phyloP scores from a whole-genome alignment of 2,113 vertebrate species.

The Laticauda colubrina region DNA sequence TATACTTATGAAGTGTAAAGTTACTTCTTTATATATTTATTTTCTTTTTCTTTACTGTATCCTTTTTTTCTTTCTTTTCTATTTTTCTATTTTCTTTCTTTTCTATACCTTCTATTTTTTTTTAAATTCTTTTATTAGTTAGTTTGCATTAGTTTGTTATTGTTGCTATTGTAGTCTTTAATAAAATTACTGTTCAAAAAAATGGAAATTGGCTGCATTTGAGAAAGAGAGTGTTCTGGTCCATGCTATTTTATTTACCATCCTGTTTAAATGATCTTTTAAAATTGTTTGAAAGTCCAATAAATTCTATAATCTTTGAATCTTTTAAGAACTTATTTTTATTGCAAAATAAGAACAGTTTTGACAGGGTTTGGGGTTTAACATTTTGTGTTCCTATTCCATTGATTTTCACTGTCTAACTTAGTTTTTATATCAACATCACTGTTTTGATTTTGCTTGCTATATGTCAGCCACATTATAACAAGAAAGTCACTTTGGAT shows the following conservation, averaged over 20 bases:
- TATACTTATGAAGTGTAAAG: background rate
- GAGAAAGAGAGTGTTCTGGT: background rate
- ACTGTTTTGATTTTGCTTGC: background rate
- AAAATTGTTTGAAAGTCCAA: background rate
- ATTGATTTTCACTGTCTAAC: background rate
- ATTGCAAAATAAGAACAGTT: background rate
- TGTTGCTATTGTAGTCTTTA: background rate
- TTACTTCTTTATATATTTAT: background rate
- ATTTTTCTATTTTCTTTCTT: background rate
- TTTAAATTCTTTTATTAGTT: background rate
- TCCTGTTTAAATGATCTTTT: background rate
- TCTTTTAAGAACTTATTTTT: background rate
- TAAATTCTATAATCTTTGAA: background rate
- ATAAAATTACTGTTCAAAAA: background rate
- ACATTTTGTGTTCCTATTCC: background rate
- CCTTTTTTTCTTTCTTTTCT: background rate
- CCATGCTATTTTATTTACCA: background rate
- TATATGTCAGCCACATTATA: background rate
- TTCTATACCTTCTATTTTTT: background rate
- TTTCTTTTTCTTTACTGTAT: background rate
- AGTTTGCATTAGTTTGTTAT: background rate
- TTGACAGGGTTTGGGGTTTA: background rate
- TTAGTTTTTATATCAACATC: background rate
- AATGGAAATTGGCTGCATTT: background rate
- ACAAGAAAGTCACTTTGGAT: constrained; percentile 12